Conservation (phyloP, 1,140 invertebrate genomes). For the Drosophila baimaii region DNA sequence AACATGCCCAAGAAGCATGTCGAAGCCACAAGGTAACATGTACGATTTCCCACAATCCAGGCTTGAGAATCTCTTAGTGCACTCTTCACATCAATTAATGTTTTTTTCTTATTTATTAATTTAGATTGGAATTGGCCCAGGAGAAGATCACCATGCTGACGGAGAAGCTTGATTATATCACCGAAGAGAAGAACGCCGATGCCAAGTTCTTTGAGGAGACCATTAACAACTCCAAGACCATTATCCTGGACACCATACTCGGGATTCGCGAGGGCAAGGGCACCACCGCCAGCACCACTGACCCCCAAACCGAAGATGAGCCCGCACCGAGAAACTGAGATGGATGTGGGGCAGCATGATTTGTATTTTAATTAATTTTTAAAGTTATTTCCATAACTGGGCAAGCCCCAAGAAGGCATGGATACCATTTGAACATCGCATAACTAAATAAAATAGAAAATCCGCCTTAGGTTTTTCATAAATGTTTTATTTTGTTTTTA, state of each 20-base stretch:
- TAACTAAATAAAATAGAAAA: not conserved
- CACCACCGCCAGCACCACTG: slow-evolving; percentile 1
- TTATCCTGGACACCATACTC: slow-evolving; percentile 70
- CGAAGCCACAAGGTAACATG: no score
- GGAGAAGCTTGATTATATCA: slow-evolving; percentile 66
- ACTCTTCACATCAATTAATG: no score
- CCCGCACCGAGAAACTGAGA: not conserved
- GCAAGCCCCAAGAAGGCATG: no score
- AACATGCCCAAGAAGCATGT: no score
- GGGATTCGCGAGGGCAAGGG: slow-evolving; percentile 20
- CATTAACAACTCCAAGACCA: slow-evolving; percentile 65
- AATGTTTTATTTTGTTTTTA: slow-evolving; percentile 61
- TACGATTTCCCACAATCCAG: no score
- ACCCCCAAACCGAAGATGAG: not conserved
- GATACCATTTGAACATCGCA: not conserved
- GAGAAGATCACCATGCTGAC: slow-evolving; percentile 75
- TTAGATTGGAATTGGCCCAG: slow-evolving; percentile 67
- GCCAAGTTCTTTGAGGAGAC: slow-evolving; percentile 75
- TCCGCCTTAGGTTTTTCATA: slow-evolving; percentile 39
- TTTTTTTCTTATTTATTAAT: no score
- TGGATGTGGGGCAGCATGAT: not conserved
- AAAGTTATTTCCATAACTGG: slow-evolving; percentile 20
- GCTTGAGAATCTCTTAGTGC: no score
- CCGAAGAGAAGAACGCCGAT: slow-evolving; percentile 69
- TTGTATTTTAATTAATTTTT: slow-evolving; percentile 46